phyloP scores from a whole-genome alignment of 2,797 vertebrate genomes.

The Threskiornis aethiopicus region DNA sequence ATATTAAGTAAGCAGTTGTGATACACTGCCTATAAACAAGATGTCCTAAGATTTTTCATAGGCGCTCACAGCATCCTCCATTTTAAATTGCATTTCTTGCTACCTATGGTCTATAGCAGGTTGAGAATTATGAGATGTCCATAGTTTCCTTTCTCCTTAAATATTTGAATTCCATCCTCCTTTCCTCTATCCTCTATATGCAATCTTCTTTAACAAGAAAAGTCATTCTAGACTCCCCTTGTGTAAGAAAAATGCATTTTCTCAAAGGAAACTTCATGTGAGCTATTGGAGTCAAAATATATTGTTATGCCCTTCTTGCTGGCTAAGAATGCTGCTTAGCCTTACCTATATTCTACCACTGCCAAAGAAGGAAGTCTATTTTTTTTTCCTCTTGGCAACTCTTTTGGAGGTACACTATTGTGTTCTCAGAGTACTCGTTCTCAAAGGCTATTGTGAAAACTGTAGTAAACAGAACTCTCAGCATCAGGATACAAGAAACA shows the following conservation, averaged over 20 bases:
- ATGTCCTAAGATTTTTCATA: not conserved
- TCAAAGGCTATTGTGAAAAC: constrained; percentile 56
- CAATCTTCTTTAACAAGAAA: not conserved
- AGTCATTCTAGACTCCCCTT: not conserved
- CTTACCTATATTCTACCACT: constrained; percentile 64
- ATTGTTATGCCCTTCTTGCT: not conserved
- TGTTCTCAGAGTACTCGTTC: constrained; percentile 64
- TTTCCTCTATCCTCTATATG: not conserved
- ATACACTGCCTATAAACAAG: not conserved
- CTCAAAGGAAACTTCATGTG: not conserved
- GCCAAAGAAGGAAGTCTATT: constrained; percentile 62
- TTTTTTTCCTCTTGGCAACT: constrained; percentile 66
- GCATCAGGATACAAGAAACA: constrained; percentile 63
- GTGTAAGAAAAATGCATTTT: not conserved
- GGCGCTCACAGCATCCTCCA: not conserved
- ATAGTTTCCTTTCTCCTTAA: not conserved
- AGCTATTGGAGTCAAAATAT: not conserved
- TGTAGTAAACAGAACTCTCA: constrained; percentile 66
- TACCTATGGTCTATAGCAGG: not conserved
- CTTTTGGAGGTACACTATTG: constrained; percentile 64
- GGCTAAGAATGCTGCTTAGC: constrained; percentile 25
- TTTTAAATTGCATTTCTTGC: not conserved
- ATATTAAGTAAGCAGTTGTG: not conserved
- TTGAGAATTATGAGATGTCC: not conserved
- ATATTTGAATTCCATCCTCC: not conserved